Conservation (phyloP, 2,797 vertebrate species). For the Falco biarmicus region DNA sequence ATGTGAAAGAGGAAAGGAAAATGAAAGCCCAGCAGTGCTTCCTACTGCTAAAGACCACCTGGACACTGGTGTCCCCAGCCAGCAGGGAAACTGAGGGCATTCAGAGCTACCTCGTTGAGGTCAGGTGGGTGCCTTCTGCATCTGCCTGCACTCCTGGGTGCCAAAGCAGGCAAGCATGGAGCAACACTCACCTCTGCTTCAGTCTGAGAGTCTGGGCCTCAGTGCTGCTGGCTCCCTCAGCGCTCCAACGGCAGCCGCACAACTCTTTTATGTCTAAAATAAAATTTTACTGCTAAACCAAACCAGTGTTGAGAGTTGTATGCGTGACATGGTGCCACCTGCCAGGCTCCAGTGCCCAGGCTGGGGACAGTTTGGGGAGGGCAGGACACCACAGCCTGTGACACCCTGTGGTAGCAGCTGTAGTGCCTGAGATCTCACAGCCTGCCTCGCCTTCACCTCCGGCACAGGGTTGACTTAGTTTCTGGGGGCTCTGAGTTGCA, state of each 20-base stretch:
- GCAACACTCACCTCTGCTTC: slow-evolving; percentile 36
- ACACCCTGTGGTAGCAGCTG: too few species aligned
- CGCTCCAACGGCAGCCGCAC: accelerated
- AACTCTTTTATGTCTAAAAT: background rate
- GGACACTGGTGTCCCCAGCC: background rate
- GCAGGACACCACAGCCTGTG: background rate
- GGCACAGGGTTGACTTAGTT: background rate
- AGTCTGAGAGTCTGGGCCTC: background rate
- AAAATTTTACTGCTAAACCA: background rate
- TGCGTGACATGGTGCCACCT: background rate
- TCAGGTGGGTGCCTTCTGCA: background rate
- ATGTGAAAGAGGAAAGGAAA: too few species aligned
- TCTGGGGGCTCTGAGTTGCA: background rate
- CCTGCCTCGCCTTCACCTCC: background rate
- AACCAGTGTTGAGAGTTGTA: accelerated
- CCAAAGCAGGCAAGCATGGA: background rate
- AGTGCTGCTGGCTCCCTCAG: accelerated
- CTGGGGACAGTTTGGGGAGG: background rate
- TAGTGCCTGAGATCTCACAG: background rate
- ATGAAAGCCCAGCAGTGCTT: too few species aligned
- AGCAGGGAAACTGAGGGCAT: background rate
- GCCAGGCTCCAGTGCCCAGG: background rate
- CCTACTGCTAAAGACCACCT: background rate
- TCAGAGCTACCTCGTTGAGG: slow-evolving; percentile 47
- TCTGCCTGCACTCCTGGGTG: background rate